Conservation (phyloP, 1,140 invertebrate genomes). For the Galleria mellonella region DNA sequence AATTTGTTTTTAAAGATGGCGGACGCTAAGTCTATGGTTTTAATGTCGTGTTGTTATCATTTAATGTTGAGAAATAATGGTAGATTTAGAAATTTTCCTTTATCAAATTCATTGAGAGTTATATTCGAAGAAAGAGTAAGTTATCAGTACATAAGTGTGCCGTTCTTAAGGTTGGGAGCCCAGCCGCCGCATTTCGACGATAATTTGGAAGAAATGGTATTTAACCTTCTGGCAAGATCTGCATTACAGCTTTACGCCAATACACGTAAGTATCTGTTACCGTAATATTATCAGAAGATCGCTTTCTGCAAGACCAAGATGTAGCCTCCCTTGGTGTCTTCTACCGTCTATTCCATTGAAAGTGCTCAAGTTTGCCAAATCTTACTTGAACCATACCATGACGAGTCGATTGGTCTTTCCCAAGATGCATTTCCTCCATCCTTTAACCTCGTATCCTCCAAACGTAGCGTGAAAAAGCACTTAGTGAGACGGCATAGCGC, state of each 20-base stretch:
- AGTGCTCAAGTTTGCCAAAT: too few species aligned
- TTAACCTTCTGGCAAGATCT: constrained; percentile 77
- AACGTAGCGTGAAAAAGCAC: too few species aligned
- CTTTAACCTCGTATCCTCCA: too few species aligned
- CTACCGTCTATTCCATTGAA: too few species aligned
- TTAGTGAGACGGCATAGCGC: too few species aligned
- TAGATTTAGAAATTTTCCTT: constrained; percentile 78
- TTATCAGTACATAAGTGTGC: constrained; percentile 69
- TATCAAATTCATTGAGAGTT: constrained; percentile 69
- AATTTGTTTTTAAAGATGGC: constrained; percentile 81
- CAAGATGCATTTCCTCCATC: too few species aligned
- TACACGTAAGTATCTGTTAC: constrained; percentile 64
- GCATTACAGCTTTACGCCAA: constrained; percentile 75
- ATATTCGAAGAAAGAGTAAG: constrained; percentile 40
- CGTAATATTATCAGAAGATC: too few species aligned
- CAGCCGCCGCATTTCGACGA: constrained; percentile 70
- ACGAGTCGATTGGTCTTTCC: too few species aligned
- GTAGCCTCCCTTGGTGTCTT: too few species aligned
- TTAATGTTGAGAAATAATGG: constrained; percentile 70
- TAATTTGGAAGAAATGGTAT: constrained; percentile 70
- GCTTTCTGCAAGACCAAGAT: too few species aligned
- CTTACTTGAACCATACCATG: too few species aligned
- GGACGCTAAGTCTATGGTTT: constrained; percentile 76
- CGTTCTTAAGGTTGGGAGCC: constrained; percentile 81
- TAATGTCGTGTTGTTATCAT: constrained; percentile 93